A percentile compares a stretch with the other conserved stretches of the same genome.
These are phyloP conservation scores for Busseola fusca DNA, from an alignment of 2,888 invertebrate genomes.

Conservation along the genomic window DNA sequence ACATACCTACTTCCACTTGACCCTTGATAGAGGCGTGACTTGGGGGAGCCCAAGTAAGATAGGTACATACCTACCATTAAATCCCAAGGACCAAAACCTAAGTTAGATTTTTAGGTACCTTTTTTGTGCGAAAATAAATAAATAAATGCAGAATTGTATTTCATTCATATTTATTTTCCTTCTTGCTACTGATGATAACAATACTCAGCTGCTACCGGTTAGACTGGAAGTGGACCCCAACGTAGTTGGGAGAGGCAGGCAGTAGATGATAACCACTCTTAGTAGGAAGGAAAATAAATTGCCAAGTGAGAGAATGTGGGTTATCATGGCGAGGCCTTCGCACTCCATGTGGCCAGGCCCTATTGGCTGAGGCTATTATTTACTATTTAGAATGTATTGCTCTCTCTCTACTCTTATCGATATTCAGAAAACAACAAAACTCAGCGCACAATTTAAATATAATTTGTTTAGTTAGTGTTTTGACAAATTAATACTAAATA, in stretches of 20 bases:
- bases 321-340: constrained; percentile 8
- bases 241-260: too few species aligned
- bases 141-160: too few species aligned
- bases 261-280: too few species aligned
- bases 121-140: too few species aligned
- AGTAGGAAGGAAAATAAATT: neutral
- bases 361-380: neutral
- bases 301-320: constrained; percentile 18
- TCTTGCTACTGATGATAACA: too few species aligned
- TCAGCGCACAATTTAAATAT: neutral
- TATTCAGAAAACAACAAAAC: constrained; percentile 6
- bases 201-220: too few species aligned
- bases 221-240: neutral
- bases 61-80: too few species aligned
- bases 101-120: too few species aligned
- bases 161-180: too few species aligned
- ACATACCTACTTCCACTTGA: neutral
- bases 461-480: neutral
- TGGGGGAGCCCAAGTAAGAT: neutral
- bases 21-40: neutral
- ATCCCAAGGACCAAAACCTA: too few species aligned
- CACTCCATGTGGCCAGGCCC: neutral
- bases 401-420: neutral
- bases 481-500: neutral
- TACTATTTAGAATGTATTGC: constrained; percentile 7